A percentile compares a stretch with the other conserved stretches of the same genome.
Evolutionary conservation across 2,888 invertebrate genomes (phyloP).

Genomic region (Drosophila atroscutellata): DNA sequence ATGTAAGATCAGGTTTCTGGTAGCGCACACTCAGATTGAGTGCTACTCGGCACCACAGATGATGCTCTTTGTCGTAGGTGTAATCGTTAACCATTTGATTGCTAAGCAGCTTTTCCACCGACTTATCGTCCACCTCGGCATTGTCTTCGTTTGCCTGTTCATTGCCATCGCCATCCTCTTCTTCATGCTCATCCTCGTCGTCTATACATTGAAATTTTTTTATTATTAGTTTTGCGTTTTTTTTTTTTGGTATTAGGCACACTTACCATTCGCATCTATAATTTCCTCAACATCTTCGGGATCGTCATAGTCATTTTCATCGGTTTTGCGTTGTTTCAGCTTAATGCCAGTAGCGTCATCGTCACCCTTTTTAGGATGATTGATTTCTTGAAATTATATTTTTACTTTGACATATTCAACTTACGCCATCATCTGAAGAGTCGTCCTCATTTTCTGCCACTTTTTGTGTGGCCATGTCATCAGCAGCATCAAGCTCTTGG

Average conservation of each 20-base stretch:
- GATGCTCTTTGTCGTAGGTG: slow-evolving; percentile 90
- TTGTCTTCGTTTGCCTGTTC: slow-evolving; percentile 82
- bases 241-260: background rate
- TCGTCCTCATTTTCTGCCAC: slow-evolving; percentile 77
- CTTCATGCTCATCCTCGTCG: slow-evolving; percentile 65
- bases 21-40: slow-evolving; percentile 88
- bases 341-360: slow-evolving; percentile 85
- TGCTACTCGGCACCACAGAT: slow-evolving; percentile 94
- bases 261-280: slow-evolving; percentile 81
- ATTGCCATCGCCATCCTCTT: slow-evolving; percentile 53
- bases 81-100: slow-evolving; percentile 86
- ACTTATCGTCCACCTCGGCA: slow-evolving; percentile 62
- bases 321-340: slow-evolving; percentile 86
- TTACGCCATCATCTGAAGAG: slow-evolving; percentile 82
- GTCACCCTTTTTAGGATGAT: slow-evolving; percentile 68
- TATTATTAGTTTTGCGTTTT: background rate
- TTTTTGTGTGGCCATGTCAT: slow-evolving; percentile 76
- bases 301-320: slow-evolving; percentile 89
- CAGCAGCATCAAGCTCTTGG: slow-evolving; percentile 81
- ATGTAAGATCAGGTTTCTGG: slow-evolving; percentile 91
- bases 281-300: slow-evolving; percentile 88
- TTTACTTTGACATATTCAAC: slow-evolving; percentile 52
- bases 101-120: slow-evolving; percentile 76
- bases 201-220: slow-evolving; percentile 17
- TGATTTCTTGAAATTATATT: background rate